Evolutionary conservation across 2,888 invertebrate genomes (phyloP).

Genomic region (Eupithecia insigniata): DNA sequence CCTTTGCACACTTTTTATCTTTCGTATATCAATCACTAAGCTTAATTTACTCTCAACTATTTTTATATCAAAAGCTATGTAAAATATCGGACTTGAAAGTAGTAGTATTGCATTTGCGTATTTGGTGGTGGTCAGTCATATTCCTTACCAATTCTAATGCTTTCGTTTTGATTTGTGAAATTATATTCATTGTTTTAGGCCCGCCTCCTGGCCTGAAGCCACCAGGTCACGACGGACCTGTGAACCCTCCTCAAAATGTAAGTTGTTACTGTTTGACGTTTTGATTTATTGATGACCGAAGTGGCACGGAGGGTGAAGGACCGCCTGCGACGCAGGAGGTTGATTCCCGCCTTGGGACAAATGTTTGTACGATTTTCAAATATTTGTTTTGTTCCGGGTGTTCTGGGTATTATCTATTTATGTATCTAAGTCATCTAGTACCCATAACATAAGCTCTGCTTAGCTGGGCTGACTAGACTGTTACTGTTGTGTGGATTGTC

Average conservation of each 20-base stretch:
- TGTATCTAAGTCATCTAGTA: no score
- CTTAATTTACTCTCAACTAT: background rate
- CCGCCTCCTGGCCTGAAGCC: conserved; percentile 68
- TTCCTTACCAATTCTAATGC: background rate
- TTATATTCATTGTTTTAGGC: conserved; percentile 64
- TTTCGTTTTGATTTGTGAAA: background rate
- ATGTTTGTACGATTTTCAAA: no score
- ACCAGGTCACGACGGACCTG: conserved; percentile 74
- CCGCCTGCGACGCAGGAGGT: no score
- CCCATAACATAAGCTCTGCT: no score
- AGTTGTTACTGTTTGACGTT: conserved; percentile 45
- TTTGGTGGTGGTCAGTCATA: conserved; percentile 8
- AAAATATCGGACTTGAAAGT: background rate
- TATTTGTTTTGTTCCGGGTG: no score
- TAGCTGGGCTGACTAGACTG: no score
- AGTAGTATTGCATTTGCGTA: conserved; percentile 22
- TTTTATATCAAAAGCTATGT: background rate
- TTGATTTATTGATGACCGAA: no score
- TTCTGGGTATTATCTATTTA: no score
- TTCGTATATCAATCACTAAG: background rate
- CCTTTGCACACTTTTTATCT: background rate
- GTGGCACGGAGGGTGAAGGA: no score
- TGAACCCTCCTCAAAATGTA: conserved; percentile 63
- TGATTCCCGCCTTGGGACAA: no score
- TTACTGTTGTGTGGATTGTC: no score